phyloP scores from a whole-genome alignment of 2,888 invertebrate species.

The Epistrophe eligans region DNA sequence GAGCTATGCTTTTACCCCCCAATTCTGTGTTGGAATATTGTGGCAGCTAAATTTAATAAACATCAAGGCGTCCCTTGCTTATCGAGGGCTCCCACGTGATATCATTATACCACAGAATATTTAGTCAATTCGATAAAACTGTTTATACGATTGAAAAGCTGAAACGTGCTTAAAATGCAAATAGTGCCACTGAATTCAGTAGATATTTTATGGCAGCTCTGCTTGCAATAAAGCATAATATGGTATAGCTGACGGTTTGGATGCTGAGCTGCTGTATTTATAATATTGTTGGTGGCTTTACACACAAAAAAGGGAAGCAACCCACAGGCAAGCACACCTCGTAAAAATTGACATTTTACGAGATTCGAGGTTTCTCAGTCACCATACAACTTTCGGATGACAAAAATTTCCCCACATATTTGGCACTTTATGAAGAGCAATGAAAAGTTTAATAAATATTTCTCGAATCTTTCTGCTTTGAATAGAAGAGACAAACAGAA shows the following conservation, averaged over 20 bases:
- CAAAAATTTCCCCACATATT: conserved; percentile 14
- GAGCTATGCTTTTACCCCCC: neutral
- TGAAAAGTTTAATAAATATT: conserved; percentile 50
- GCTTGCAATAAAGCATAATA: conserved; percentile 22
- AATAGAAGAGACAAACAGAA: conserved; percentile 34
- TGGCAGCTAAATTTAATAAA: conserved; percentile 42
- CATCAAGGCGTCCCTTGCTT: conserved; percentile 17
- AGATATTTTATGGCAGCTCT: conserved; percentile 28
- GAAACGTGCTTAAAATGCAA: conserved; percentile 65
- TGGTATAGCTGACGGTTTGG: conserved; percentile 1
- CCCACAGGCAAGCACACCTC: neutral
- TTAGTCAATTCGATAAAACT: conserved; percentile 51
- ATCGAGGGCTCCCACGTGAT: conserved; percentile 26
- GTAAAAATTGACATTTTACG: conserved; percentile 10
- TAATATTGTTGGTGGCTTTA: neutral
- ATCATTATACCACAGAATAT: conserved; percentile 28
- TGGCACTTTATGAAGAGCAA: conserved; percentile 49
- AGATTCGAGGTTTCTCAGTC: neutral
- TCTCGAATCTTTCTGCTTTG: conserved; percentile 39
- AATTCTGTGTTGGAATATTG: neutral
- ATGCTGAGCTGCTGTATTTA: neutral
- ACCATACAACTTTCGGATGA: conserved; percentile 3
- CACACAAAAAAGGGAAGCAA: neutral
- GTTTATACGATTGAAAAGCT: conserved; percentile 65
- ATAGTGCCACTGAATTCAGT: conserved; percentile 26